Base-by-base conservation (phyloP, 2,797 vertebrate species). In the Coccyzus lansbergi region DNA sequence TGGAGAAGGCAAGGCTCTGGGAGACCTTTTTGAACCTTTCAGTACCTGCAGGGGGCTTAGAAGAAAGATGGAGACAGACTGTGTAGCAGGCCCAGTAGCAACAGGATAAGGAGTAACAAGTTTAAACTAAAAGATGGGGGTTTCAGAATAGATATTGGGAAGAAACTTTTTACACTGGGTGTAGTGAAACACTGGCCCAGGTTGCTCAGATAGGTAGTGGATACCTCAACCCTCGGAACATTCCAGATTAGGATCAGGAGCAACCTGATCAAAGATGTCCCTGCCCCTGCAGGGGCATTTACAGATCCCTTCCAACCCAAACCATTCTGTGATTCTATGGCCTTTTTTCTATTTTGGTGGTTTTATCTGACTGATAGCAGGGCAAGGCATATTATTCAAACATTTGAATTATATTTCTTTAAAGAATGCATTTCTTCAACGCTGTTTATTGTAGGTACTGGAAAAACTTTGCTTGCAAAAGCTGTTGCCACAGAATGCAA, bases 381-480 rank as follows among this genome's bases (percentile, higher is more conserved):
- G 48, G 60, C 67, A 55, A 55, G 22, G 15, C 38, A 25, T 44
- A 36, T 76, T 59, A 48, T 22, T 53, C 7, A 25, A 69, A 12
- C 3, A 5, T 46, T 89, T 51, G 5, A 15, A 7, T 36, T 91
- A 33, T 52, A 15, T 68, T 59, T 64, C 42, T 60, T 63, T 33
- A 48, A 51, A 62, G 55, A 67, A 22, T 71, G 4, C 22, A 46
- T 80, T 82, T 81, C 60, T 53, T 60, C 40, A 64, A 28, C 4
- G 4, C 2, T 85, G 29, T 40, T 91, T 14, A 85, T 80, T 72
- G 56, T 92, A 99, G 99, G 99, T 68, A 99, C 99, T 19, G 99
- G 99, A n/a, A 99, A 99, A 97, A 99, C 99, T 2, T 96, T 99
- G 96, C 98, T 99, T 89, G 99, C 99, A 74, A 99, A 99, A 97